A percentile compares a stretch with the other conserved stretches of the same genome.
These are phyloP conservation scores for Podiceps cristatus DNA, from an alignment of 2,113 vertebrate genomes.

Conservation along the genomic window DNA sequence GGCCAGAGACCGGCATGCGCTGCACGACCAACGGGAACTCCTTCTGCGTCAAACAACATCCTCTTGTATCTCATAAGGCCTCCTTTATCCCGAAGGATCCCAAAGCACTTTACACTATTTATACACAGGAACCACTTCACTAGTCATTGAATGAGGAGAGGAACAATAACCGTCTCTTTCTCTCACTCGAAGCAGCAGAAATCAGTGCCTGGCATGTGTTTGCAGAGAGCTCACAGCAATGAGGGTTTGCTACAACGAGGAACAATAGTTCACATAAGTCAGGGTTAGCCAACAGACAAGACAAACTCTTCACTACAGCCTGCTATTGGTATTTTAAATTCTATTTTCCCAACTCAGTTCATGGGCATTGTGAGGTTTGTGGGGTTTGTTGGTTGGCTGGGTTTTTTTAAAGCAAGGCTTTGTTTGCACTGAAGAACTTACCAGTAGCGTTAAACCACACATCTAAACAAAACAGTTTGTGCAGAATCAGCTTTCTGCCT, in stretches of 20 bases:
- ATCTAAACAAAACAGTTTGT: neutral
- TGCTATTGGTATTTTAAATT: neutral
- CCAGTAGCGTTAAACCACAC: neutral
- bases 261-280: neutral
- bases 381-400: neutral
- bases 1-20: neutral
- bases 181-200: neutral
- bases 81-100: conserved; percentile 57
- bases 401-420: neutral
- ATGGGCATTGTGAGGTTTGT: neutral
- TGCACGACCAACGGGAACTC: neutral
- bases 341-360: neutral
- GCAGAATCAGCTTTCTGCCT: conserved; percentile 31
- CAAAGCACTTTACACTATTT: conserved; percentile 21
- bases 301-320: neutral
- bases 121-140: conserved; percentile 71
- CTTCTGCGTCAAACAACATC: neutral
- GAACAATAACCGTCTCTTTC: conserved; percentile 22
- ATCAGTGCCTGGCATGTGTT: neutral
- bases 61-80: conserved; percentile 44
- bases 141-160: neutral
- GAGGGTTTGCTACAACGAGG: neutral
- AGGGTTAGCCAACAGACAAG: neutral
- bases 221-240: neutral
- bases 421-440: neutral